A percentile compares a stretch with the other conserved stretches of the same genome.
Evolutionary conservation across 2,797 vertebrate species (phyloP).

Genomic region (Neosilurus hyrtlii): DNA sequence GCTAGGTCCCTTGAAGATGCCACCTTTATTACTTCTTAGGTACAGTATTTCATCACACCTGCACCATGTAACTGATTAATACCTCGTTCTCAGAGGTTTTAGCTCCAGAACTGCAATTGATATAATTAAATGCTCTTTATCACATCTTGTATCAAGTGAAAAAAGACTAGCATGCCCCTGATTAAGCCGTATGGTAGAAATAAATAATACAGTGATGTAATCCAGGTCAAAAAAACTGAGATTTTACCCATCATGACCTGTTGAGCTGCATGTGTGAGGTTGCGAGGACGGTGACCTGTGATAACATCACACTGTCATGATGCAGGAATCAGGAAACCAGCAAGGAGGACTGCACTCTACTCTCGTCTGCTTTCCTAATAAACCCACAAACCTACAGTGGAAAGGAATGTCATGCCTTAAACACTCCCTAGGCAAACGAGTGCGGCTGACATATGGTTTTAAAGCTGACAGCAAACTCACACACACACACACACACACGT

Average conservation of each 20-base stretch:
- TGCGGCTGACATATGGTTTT: conserved; percentile 13
- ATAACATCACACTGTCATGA: neutral
- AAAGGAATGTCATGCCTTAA: conserved; percentile 31
- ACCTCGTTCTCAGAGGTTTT: too few relatives aligned
- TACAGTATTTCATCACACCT: neutral
- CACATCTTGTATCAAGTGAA: neutral
- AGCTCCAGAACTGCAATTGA: neutral
- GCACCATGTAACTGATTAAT: neutral
- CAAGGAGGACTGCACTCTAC: conserved; percentile 2
- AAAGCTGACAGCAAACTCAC: neutral
- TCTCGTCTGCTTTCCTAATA: conserved; percentile 34
- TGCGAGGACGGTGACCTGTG: conserved; percentile 12
- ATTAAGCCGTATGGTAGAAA: too few relatives aligned
- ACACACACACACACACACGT: neutral
- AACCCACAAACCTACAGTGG: conserved; percentile 19
- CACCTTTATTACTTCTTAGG: neutral
- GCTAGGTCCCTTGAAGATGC: neutral
- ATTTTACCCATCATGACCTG: neutral
- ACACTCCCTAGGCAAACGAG: conserved; percentile 28
- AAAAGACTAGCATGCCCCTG: too few relatives aligned
- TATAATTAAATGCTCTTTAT: neutral
- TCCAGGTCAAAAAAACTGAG: neutral
- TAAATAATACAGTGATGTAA: too few relatives aligned
- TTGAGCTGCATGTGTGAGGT: neutral
- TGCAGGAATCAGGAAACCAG: neutral